Evolutionary conservation across 1,140 invertebrate genomes (phyloP), one percentile per base, ranked within the genome.

Genomic region (Caerostris extrusa): DNA sequence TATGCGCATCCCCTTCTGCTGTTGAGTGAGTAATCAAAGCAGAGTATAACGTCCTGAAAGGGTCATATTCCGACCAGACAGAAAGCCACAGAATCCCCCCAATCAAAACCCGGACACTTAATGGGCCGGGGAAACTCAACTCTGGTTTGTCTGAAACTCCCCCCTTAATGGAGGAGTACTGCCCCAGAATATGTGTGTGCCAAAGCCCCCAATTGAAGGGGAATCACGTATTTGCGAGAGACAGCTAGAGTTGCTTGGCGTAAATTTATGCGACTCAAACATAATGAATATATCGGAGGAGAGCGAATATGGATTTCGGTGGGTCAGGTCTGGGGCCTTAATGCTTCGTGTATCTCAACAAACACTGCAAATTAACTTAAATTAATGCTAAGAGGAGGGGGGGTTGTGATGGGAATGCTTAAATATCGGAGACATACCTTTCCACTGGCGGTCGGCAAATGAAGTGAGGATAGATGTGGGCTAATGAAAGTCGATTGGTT

Each of bases 1-100:
- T 77, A 77, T 50, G 71, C 34, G 53, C 71, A 77, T 77, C 71
- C 71, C n/a, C 50, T 77, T 77, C 50, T 34, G 8, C 71, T 12
- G 83, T 5, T 60, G 56, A 85, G 53, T 85, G 83, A 85, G 83
- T 85, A 85, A 85, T 85, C 83, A 85, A 85, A 85, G 83, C 58
- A n/a, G 83, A 34, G 34, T 19, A 85, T 85, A 85, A 85, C 83
- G 57, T 60, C 57, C 56, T 60, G 83, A 85, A 85, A 85, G 57
- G 56, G 83, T 60, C 83, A n/a, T 60, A 85, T 85, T 60, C 83
- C 71, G 50, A 10, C 55, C 55, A 77, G 53, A 34, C 71, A 77
- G 71, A 77, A 77, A 77, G 8, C 71, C 71, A 50, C 71, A 77
- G 71, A 58, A 85, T 85, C 56, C 56, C 83, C 64, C 83, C 53